These are phyloP conservation scores for Hyposoter didymator DNA, from an alignment of 2,888 invertebrate species.

Conservation along the genomic window DNA sequence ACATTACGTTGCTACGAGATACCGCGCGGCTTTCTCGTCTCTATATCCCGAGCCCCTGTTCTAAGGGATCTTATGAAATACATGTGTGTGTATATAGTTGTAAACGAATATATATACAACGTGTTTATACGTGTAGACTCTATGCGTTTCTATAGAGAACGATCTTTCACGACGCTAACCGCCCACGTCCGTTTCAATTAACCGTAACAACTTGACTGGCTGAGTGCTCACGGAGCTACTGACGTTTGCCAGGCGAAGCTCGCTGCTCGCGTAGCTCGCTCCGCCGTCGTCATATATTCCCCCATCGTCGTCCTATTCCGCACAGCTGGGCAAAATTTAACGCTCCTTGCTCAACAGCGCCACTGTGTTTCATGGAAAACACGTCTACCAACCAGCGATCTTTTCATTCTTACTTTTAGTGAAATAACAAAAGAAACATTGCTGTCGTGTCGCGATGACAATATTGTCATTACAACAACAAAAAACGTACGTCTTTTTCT, in stretches of 20 bases:
- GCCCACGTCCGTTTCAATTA: constrained; percentile 48
- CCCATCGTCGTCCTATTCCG: background rate
- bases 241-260: constrained; percentile 52
- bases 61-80: constrained; percentile 1
- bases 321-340: constrained; percentile 46
- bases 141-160: constrained; percentile 12
- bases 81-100: constrained; percentile 17
- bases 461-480: background rate
- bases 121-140: background rate
- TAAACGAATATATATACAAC: background rate
- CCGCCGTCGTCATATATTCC: constrained; percentile 8
- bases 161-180: constrained; percentile 58
- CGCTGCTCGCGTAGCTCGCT: constrained; percentile 27
- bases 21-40: constrained; percentile 31
- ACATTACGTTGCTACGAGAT: constrained; percentile 54
- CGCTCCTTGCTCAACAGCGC: constrained; percentile 24
- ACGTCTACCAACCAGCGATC: background rate
- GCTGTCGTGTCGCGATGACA: background rate
- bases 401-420: background rate
- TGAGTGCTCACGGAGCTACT: constrained; percentile 63
- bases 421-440: background rate
- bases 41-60: constrained; percentile 11
- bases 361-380: background rate
- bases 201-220: constrained; percentile 56
- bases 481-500: background rate